These are phyloP conservation scores for Taxidea taxus DNA, from an alignment of 2,113 vertebrate species.

Conservation along the genomic window DNA sequence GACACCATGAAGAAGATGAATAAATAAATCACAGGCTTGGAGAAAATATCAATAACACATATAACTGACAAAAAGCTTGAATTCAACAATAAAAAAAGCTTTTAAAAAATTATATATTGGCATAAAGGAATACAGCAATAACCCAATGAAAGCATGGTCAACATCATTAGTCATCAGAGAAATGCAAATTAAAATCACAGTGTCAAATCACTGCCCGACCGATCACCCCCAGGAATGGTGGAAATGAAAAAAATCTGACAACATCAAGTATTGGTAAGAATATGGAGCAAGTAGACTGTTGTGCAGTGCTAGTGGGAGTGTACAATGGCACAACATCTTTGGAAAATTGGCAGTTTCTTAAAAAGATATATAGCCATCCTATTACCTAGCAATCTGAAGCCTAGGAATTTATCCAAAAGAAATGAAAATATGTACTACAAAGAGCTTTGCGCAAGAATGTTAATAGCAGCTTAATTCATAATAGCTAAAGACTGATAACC, in stretches of 20 bases:
- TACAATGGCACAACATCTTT: neutral
- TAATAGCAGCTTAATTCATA: neutral
- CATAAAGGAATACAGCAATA: neutral
- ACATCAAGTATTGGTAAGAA: neutral
- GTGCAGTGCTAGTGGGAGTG: neutral
- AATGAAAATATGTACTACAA: neutral
- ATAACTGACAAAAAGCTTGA: neutral
- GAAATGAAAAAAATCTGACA: neutral
- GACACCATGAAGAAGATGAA: neutral
- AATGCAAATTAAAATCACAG: neutral
- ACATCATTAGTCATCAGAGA: neutral
- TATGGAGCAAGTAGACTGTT: neutral
- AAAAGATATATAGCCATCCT: neutral
- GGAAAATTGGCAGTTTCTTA: neutral
- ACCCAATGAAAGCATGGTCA: neutral
- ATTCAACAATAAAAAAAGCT: neutral
- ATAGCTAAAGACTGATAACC: neutral
- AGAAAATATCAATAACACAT: neutral
- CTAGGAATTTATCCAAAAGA: neutral
- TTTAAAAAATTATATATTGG: neutral
- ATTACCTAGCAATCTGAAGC: neutral
- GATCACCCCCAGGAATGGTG: neutral
- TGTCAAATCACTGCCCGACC: neutral
- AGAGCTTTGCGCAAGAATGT: neutral
- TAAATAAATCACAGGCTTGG: neutral